A percentile compares a stretch with the other conserved stretches of the same genome.
Conservation (phyloP, 1,140 invertebrate species). For the Papilio polyxenes region DNA sequence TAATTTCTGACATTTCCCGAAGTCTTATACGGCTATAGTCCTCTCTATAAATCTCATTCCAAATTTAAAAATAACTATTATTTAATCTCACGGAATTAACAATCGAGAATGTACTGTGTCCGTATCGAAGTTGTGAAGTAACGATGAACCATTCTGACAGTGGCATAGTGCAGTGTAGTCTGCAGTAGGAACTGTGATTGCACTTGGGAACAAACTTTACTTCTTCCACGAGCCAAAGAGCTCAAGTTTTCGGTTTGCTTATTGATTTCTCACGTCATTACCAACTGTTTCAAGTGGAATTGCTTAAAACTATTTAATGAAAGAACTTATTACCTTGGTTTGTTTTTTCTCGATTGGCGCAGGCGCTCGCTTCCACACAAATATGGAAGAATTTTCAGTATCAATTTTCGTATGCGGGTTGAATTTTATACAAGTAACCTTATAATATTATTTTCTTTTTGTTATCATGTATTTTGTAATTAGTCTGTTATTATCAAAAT, state of each 20-base stretch:
- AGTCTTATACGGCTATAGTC: too few species aligned
- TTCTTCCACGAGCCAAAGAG: slow-evolving; percentile 7
- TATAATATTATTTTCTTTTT: too few species aligned
- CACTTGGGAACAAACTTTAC: background rate
- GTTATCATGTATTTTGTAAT: background rate
- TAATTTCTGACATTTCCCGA: too few species aligned
- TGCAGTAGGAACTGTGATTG: background rate
- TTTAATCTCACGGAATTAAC: too few species aligned
- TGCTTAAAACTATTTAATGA: slow-evolving; percentile 9
- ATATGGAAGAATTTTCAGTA: too few species aligned
- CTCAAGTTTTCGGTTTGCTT: background rate
- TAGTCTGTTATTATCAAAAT: background rate
- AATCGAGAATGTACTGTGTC: too few species aligned
- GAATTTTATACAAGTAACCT: too few species aligned
- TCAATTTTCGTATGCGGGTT: too few species aligned
- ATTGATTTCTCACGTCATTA: slow-evolving; percentile 12
- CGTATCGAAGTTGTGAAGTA: background rate
- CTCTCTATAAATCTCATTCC: too few species aligned
- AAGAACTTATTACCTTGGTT: background rate
- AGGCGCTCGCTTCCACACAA: background rate
- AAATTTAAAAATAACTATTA: too few species aligned
- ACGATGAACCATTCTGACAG: background rate
- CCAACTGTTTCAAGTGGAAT: background rate
- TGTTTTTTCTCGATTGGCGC: background rate
- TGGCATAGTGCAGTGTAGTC: background rate